These are phyloP conservation scores for Centruroides vittatus DNA, from an alignment of 1,140 invertebrate genomes.

Conservation along the genomic window DNA sequence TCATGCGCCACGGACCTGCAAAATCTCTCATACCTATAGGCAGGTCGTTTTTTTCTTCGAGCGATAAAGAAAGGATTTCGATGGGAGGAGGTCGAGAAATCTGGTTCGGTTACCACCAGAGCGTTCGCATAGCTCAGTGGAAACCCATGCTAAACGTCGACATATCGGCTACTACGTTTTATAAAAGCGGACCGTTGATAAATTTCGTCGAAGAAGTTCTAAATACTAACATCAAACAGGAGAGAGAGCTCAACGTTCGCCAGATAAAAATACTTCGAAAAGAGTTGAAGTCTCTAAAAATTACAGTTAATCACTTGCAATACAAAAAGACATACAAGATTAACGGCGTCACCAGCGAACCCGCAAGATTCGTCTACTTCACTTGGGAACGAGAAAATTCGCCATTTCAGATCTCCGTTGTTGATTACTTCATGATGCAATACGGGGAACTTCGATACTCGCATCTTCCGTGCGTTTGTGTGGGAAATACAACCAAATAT, in stretches of 20 bases:
- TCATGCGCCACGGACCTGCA: conserved; percentile 9
- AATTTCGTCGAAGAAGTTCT: conserved; percentile 5
- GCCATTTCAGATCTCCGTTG: background rate
- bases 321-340: conserved; percentile 16
- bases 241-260: background rate
- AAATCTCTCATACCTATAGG: conserved; percentile 9
- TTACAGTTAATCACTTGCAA: conserved; percentile 14
- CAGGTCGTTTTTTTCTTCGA: conserved; percentile 13
- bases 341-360: conserved; percentile 2
- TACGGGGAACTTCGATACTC: conserved; percentile 15
- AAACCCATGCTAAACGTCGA: conserved; percentile 14
- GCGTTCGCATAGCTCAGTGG: conserved; percentile 12
- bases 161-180: conserved; percentile 12
- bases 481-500: conserved; percentile 16
- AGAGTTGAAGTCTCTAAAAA: conserved; percentile 14
- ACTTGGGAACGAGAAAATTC: background rate
- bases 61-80: background rate
- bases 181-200: background rate
- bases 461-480: conserved; percentile 25
- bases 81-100: conserved; percentile 9
- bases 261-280: conserved; percentile 5
- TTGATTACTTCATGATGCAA: background rate
- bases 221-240: background rate
- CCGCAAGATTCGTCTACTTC: conserved; percentile 13
- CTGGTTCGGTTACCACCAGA: conserved; percentile 17